Evolutionary conservation across 2,113 vertebrate genomes (phyloP).

Genomic region (Synodontis membranacea): DNA sequence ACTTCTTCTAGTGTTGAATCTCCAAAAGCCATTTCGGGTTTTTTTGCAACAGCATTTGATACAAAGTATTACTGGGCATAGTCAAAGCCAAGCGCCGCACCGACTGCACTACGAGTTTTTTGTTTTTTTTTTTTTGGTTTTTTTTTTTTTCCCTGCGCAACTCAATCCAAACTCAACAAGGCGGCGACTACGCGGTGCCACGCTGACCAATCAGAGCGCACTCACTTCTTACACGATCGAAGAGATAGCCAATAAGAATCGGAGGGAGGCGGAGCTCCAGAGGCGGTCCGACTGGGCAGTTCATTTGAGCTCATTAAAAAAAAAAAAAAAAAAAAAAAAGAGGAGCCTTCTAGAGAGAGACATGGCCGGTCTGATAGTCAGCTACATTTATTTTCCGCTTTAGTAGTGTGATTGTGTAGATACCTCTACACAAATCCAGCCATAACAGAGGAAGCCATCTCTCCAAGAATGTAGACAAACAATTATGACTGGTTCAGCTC

Average conservation of each 20-base stretch:
- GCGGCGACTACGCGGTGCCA: not conserved
- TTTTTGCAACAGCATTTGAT: not conserved
- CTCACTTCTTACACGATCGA: not conserved
- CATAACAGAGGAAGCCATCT: conserved; percentile 17
- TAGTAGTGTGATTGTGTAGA: conserved; percentile 2
- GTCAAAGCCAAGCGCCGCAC: not conserved
- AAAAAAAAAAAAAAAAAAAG: not conserved
- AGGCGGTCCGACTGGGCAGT: not conserved
- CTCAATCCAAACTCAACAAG: conserved; percentile 12
- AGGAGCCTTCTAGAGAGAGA: not conserved
- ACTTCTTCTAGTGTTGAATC: not conserved
- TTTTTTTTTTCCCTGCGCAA: not conserved
- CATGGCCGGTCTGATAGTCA: not conserved
- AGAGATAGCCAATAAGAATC: conserved; percentile 14
- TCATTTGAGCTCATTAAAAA: not conserved
- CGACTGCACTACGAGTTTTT: too few species aligned
- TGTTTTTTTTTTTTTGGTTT: too few species aligned
- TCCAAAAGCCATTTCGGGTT: not conserved
- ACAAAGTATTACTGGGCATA: not conserved
- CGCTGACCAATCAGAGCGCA: conserved; percentile 14
- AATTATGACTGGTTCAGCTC: conserved; percentile 6
- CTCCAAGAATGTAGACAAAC: conserved; percentile 30
- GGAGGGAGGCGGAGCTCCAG: not conserved
- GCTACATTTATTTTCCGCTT: not conserved
- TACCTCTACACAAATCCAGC: not conserved